Percentiles rank a stretch among this genome's conserved stretches.
phyloP scores from a whole-genome alignment of 1,140 invertebrate species.

The Zaprionus nigranus region DNA sequence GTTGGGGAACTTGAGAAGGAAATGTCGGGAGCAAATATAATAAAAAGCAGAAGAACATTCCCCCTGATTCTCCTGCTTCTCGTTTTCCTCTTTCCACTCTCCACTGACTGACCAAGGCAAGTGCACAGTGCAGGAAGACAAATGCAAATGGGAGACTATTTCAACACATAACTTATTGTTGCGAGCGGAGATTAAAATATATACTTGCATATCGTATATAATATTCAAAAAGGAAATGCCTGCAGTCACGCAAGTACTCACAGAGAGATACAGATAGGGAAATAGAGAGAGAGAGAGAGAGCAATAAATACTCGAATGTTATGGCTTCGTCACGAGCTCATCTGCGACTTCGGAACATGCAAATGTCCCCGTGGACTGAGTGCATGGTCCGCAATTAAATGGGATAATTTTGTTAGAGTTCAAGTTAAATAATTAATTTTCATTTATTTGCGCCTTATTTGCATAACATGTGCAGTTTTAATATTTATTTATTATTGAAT shows the following conservation, averaged over 20 bases:
- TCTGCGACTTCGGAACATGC: neutral
- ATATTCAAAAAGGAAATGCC: conserved; percentile 16
- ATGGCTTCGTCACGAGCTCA: neutral
- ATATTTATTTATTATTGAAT: neutral
- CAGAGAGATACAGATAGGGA: neutral
- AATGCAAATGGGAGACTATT: conserved; percentile 2
- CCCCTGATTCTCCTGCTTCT: neutral
- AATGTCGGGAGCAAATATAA: neutral
- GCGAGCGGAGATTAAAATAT: neutral
- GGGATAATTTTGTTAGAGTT: neutral
- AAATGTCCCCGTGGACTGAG: neutral
- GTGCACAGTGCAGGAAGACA: conserved; percentile 1
- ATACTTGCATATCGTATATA: neutral
- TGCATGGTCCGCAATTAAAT: neutral
- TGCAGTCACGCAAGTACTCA: conserved; percentile 21
- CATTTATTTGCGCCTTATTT: neutral
- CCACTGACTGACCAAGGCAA: neutral
- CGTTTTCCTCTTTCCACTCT: neutral
- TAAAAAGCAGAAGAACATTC: neutral
- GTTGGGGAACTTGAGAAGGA: neutral
- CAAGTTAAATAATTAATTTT: neutral
- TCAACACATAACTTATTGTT: neutral
- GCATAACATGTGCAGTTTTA: neutral
- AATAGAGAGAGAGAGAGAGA: neutral
- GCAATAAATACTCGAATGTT: conserved; percentile 2